Percentiles rank a stretch among this genome's conserved stretches.
These are phyloP conservation scores for Oreortyx pictus DNA, from an alignment of 2,797 vertebrate species.

Conservation along the genomic window DNA sequence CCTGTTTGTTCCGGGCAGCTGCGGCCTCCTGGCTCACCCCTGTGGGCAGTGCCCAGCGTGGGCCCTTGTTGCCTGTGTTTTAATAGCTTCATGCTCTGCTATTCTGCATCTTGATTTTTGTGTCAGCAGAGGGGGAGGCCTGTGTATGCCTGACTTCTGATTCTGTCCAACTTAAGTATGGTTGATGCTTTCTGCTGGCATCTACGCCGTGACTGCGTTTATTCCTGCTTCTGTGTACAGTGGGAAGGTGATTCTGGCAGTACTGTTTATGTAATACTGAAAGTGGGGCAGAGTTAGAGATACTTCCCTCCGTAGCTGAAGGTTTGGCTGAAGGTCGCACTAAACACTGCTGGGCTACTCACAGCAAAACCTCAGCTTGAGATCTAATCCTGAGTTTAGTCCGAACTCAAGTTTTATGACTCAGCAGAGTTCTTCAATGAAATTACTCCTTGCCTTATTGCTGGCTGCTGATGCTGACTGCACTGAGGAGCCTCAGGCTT, in stretches of 20 bases:
- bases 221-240: background rate
- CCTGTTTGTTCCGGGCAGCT: background rate
- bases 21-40: background rate
- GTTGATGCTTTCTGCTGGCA: background rate
- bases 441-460: background rate
- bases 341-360: background rate
- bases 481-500: background rate
- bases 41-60: fast-evolving
- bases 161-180: background rate
- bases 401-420: background rate
- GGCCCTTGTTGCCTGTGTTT: background rate
- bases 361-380: background rate
- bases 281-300: background rate
- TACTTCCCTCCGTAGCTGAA: background rate
- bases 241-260: background rate
- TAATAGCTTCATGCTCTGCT: background rate
- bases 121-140: background rate
- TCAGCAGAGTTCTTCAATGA: background rate
- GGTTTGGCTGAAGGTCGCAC: background rate
- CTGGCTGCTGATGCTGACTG: background rate
- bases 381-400: background rate
- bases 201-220: background rate
- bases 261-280: fast-evolving
- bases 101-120: background rate
- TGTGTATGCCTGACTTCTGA: background rate